phyloP scores from a whole-genome alignment of 1,140 invertebrate species.

The Drosophila parvula region DNA sequence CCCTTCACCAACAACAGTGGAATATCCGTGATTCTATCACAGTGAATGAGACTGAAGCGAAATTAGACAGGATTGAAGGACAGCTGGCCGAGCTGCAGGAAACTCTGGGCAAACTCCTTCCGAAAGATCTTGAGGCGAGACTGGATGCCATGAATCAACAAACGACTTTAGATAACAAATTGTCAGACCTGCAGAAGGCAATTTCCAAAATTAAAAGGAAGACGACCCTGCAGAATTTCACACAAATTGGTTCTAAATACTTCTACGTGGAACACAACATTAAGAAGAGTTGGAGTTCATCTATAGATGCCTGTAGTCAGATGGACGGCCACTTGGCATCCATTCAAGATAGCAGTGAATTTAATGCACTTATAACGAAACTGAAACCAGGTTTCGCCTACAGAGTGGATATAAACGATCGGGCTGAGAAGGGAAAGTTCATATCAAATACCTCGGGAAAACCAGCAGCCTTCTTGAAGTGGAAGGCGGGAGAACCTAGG shows the following conservation, averaged over 20 bases:
- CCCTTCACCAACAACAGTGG: too few relatives aligned
- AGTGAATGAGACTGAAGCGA: too few relatives aligned
- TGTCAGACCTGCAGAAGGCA: not conserved
- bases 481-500: not conserved
- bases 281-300: not conserved
- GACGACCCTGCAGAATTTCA: not conserved
- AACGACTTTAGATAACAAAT: not conserved
- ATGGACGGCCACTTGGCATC: conserved; percentile 3
- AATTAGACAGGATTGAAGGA: conserved; percentile 1
- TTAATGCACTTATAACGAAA: not conserved
- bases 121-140: not conserved
- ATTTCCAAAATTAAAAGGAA: not conserved
- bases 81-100: too few relatives aligned
- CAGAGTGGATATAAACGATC: conserved; percentile 7
- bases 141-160: not conserved
- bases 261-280: not conserved
- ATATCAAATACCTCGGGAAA: conserved; percentile 4
- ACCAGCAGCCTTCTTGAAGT: conserved; percentile 12
- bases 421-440: not conserved
- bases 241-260: not conserved
- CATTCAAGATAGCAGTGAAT: not conserved
- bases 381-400: not conserved
- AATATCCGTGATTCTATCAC: too few relatives aligned
- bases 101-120: not conserved
- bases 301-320: not conserved